phyloP scores from a whole-genome alignment of 1,140 invertebrate species.

The Carcinoscorpius rotundicauda region DNA sequence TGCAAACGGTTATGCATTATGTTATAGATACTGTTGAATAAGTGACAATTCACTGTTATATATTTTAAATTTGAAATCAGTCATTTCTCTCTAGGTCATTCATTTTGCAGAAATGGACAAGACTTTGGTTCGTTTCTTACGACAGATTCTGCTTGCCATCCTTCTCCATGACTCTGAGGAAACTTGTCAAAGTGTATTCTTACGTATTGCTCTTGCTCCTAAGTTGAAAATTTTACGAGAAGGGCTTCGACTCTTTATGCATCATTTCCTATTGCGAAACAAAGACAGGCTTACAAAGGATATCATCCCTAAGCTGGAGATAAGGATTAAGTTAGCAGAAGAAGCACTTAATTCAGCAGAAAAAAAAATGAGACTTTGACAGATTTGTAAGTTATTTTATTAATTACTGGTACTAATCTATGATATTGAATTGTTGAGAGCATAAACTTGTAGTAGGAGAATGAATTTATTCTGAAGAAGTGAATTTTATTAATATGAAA shows the following conservation, averaged over 20 bases:
- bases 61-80: background rate
- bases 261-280: slow-evolving; percentile 59
- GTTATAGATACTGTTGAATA: too few species aligned
- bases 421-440: too few species aligned
- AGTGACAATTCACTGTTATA: background rate
- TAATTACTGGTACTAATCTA: too few species aligned
- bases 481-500: too few species aligned
- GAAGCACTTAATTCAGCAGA: too few species aligned
- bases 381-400: too few species aligned
- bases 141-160: slow-evolving; percentile 53
- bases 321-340: slow-evolving; percentile 9
- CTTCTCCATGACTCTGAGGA: slow-evolving; percentile 48
- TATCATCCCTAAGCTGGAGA: slow-evolving; percentile 14
- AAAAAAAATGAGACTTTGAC: too few species aligned
- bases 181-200: slow-evolving; percentile 48
- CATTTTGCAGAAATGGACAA: slow-evolving; percentile 65
- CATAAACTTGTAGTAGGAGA: too few species aligned
- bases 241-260: slow-evolving; percentile 60
- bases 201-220: slow-evolving; percentile 44
- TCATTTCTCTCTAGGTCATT: slow-evolving; percentile 46
- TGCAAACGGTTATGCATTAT: too few species aligned
- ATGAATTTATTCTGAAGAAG: too few species aligned
- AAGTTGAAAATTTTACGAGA: slow-evolving; percentile 59
- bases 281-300: slow-evolving; percentile 19
- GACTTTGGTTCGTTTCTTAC: slow-evolving; percentile 50